Evolutionary conservation across 2,113 vertebrate genomes (phyloP).

Genomic region (Arothron firmamentum): DNA sequence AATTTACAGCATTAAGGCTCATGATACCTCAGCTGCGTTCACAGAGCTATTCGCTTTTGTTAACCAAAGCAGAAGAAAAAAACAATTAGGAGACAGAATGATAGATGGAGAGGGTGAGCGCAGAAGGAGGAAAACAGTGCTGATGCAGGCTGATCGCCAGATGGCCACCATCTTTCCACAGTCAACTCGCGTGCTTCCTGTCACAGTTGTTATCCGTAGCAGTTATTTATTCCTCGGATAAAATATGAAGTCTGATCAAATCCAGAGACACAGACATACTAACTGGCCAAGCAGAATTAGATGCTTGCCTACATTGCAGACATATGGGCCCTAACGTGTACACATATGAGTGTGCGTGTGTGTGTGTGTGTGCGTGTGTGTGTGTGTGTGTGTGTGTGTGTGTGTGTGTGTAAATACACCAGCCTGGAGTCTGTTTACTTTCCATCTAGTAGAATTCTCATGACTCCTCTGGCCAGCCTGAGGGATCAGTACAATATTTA

Average conservation of each 20-base stretch:
- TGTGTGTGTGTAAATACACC: slow-evolving; percentile 33
- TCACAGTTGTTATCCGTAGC: slow-evolving; percentile 51
- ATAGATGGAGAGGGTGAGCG: slow-evolving; percentile 30
- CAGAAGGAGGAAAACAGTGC: slow-evolving; percentile 39
- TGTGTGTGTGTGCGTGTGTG: no score
- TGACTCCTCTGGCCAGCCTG: slow-evolving; percentile 58
- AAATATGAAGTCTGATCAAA: slow-evolving; percentile 41
- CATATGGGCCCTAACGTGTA: slow-evolving; percentile 43
- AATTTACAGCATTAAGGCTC: neutral
- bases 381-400: neutral
- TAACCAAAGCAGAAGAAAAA: slow-evolving; percentile 26
- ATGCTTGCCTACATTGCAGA: slow-evolving; percentile 44
- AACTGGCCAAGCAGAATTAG: slow-evolving; percentile 33
- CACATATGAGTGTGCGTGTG: slow-evolving; percentile 9
- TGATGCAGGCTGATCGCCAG: slow-evolving; percentile 56
- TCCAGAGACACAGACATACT: slow-evolving; percentile 12
- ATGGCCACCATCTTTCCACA: slow-evolving; percentile 53
- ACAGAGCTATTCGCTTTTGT: slow-evolving; percentile 7
- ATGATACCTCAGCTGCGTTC: neutral
- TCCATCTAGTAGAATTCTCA: slow-evolving; percentile 56
- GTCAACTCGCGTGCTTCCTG: slow-evolving; percentile 53
- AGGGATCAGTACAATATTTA: slow-evolving; percentile 57
- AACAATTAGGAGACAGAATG: slow-evolving; percentile 36
- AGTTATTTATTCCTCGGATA: slow-evolving; percentile 44
- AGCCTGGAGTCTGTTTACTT: slow-evolving; percentile 66